A percentile compares a stretch with the other conserved stretches of the same genome.
phyloP scores from a whole-genome alignment of 1,140 invertebrate genomes.

The Cotesia typhae region DNA sequence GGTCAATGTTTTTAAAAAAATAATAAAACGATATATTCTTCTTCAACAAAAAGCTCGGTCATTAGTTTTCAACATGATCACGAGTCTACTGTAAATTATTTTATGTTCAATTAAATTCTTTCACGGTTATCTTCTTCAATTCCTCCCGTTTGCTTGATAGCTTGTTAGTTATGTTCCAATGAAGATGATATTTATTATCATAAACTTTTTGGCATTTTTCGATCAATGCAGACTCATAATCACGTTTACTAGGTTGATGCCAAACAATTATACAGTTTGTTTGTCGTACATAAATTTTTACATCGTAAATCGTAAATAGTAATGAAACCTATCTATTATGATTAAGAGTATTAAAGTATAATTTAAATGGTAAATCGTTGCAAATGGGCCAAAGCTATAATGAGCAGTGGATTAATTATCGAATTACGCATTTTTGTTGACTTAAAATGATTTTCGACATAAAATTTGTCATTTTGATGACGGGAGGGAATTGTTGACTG shows the following conservation, averaged over 20 bases:
- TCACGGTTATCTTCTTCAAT: not conserved
- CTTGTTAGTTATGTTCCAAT: not conserved
- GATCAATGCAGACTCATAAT: conserved; percentile 1
- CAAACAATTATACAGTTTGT: conserved; percentile 11
- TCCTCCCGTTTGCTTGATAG: not conserved
- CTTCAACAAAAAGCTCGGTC: too few species aligned
- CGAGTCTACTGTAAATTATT: not conserved
- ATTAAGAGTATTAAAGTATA: conserved; percentile 43
- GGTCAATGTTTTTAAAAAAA: conserved; percentile 1
- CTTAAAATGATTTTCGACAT: not conserved
- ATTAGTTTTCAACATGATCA: conserved; percentile 7
- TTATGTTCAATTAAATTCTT: not conserved
- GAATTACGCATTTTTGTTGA: not conserved
- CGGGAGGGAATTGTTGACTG: conserved; percentile 42
- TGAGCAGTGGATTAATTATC: conserved; percentile 46
- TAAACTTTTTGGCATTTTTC: too few species aligned
- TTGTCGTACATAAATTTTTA: conserved; percentile 40
- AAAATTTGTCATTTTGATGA: conserved; percentile 19
- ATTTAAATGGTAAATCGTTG: conserved; percentile 52
- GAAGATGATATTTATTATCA: not conserved
- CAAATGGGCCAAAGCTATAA: conserved; percentile 50
- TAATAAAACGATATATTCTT: not conserved
- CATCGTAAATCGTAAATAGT: not conserved
- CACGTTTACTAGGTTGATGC: conserved; percentile 21
- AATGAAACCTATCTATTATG: conserved; percentile 48